Evolutionary conservation across 2,113 vertebrate genomes (phyloP).

Genomic region (Psilopogon haemacephalus): DNA sequence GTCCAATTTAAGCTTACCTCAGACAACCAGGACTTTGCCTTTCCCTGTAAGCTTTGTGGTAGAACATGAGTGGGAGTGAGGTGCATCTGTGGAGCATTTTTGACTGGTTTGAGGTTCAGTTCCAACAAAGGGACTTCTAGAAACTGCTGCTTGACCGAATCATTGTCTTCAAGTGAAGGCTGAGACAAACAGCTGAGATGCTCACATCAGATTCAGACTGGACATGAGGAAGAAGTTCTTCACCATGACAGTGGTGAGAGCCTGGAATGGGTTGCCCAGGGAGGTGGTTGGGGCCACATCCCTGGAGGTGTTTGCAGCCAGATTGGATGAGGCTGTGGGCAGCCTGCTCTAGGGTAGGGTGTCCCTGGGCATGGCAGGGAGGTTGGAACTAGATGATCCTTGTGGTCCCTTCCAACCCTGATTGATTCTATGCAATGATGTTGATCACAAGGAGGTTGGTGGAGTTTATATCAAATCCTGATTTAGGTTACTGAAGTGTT

Average conservation of each 20-base stretch:
- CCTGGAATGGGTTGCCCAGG: no score
- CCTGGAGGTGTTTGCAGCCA: no score
- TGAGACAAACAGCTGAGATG: not conserved
- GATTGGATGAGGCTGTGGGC: no score
- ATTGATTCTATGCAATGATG: no score
- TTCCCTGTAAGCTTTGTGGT: not conserved
- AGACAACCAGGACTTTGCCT: not conserved
- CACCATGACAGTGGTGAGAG: no score
- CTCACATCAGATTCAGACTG: no score
- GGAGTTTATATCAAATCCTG: not conserved
- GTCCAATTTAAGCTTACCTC: not conserved
- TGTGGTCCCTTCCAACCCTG: no score
- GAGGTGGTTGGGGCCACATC: no score
- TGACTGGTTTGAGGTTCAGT: not conserved
- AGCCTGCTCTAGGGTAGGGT: no score
- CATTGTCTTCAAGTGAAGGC: not conserved
- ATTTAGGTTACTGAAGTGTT: not conserved
- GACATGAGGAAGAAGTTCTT: no score
- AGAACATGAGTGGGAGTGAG: not conserved
- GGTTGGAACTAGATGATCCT: no score
- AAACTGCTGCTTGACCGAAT: not conserved
- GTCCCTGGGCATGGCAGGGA: no score
- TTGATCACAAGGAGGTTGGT: not conserved
- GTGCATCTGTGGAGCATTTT: not conserved
- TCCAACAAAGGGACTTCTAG: not conserved